These are phyloP conservation scores for Acanthurus leucopareius DNA, from an alignment of 2,797 vertebrate genomes.

Conservation along the genomic window DNA sequence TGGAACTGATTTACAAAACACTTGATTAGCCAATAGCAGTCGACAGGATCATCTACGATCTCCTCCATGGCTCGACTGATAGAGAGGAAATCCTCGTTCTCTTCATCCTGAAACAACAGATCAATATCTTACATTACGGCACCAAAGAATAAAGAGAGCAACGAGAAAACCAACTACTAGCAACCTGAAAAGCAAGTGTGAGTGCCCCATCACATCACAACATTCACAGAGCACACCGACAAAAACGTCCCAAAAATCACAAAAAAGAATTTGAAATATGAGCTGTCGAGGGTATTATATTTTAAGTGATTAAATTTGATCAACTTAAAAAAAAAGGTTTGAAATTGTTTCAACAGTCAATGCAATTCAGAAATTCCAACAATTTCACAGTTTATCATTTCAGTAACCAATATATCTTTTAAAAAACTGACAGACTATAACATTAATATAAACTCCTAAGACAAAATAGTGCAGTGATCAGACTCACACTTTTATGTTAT, in stretches of 20 bases:
- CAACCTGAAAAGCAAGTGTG: not conserved
- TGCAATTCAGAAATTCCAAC: too few species aligned
- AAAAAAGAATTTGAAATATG: not conserved
- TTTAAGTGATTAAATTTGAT: not conserved
- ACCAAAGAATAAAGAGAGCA: not conserved
- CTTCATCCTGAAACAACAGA: slow-evolving; percentile 84
- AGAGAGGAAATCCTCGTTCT: slow-evolving; percentile 93
- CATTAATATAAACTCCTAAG: too few species aligned
- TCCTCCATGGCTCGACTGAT: slow-evolving; percentile 95
- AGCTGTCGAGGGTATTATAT: not conserved
- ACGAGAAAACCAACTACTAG: not conserved
- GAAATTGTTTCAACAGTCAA: too few species aligned
- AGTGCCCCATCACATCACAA: too few species aligned
- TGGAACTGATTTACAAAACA: slow-evolving; percentile 94
- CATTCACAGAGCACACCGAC: not conserved
- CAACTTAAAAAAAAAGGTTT: too few species aligned
- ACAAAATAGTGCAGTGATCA: not conserved
- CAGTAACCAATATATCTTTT: too few species aligned
- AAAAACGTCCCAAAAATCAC: not conserved
- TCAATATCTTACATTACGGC: not conserved
- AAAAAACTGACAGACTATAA: too few species aligned
- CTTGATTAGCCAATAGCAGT: slow-evolving; percentile 96
- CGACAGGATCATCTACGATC: slow-evolving; percentile 92
- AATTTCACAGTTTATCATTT: too few species aligned
- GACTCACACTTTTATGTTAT: not conserved